Conservation (phyloP, 2,113 vertebrate genomes). For the Equus przewalskii region DNA sequence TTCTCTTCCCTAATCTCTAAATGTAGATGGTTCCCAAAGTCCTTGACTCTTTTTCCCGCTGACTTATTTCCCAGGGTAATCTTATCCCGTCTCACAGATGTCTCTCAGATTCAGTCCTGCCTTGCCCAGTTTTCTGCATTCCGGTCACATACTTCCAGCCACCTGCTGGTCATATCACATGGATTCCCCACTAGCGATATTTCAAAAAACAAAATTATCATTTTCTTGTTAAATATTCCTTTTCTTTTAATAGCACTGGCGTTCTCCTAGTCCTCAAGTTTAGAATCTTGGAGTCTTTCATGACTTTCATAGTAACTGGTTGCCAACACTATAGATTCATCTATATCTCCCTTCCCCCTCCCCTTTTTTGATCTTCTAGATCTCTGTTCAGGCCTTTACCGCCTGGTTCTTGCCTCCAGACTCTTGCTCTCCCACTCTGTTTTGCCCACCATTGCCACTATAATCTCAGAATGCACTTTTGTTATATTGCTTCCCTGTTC, state of each 20-base stretch:
- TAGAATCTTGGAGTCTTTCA: not conserved
- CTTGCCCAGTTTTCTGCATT: not conserved
- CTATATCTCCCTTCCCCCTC: too few species aligned
- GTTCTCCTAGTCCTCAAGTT: not conserved
- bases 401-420: not conserved
- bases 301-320: not conserved
- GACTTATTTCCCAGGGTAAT: not conserved
- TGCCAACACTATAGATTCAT: not conserved
- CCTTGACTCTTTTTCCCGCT: not conserved
- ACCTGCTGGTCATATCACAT: not conserved
- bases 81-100: not conserved
- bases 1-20: not conserved
- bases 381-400: not conserved
- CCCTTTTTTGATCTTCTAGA: not conserved
- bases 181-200: not conserved
- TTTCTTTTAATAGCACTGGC: not conserved
- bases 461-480: not conserved
- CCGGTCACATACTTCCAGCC: not conserved
- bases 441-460: not conserved
- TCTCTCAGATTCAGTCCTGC: not conserved
- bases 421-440: not conserved
- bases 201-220: not conserved
- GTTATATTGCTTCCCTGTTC: not conserved
- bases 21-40: not conserved
- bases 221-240: not conserved